phyloP scores from a whole-genome alignment of 1,140 invertebrate species.

The Drosophila jambulina region DNA sequence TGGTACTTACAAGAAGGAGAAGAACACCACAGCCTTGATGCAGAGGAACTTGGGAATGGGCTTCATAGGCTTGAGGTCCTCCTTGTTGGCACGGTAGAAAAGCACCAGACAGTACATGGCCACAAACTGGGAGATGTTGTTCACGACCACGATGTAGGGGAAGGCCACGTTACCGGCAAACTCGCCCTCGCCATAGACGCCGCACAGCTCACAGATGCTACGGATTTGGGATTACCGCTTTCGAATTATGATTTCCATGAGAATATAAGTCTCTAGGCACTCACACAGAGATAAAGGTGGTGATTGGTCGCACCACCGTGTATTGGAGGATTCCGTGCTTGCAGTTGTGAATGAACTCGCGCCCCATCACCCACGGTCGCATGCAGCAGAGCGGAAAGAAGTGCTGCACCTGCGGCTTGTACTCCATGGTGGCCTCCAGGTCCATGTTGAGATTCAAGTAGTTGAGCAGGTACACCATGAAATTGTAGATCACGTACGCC shows the following conservation, averaged over 20 bases:
- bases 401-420: constrained; percentile 94
- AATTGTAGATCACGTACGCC: constrained; percentile 98
- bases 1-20: constrained; percentile 97
- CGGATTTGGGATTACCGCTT: background rate
- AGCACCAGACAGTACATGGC: constrained; percentile 98
- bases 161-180: constrained; percentile 94
- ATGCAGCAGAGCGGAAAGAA: constrained; percentile 94
- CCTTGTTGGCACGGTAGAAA: constrained; percentile 95
- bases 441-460: constrained; percentile 94
- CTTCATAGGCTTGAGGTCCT: constrained; percentile 95
- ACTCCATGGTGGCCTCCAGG: constrained; percentile 92
- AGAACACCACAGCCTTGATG: constrained; percentile 99
- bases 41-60: constrained; percentile 98
- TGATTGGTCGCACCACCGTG: constrained; percentile 94
- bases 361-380: constrained; percentile 94
- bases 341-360: constrained; percentile 96
- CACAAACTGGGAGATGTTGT: constrained; percentile 97
- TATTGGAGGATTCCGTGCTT: constrained; percentile 99
- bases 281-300: constrained; percentile 95
- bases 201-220: constrained; percentile 93
- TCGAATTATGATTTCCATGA: background rate
- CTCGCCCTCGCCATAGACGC: constrained; percentile 95
- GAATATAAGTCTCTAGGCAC: constrained; percentile 59
- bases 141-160: constrained; percentile 95
- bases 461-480: constrained; percentile 97